Percentiles rank a stretch among this genome's conserved stretches.
Evolutionary conservation across 2,888 invertebrate genomes (phyloP).

Genomic region (Rhyacophila evoluta): DNA sequence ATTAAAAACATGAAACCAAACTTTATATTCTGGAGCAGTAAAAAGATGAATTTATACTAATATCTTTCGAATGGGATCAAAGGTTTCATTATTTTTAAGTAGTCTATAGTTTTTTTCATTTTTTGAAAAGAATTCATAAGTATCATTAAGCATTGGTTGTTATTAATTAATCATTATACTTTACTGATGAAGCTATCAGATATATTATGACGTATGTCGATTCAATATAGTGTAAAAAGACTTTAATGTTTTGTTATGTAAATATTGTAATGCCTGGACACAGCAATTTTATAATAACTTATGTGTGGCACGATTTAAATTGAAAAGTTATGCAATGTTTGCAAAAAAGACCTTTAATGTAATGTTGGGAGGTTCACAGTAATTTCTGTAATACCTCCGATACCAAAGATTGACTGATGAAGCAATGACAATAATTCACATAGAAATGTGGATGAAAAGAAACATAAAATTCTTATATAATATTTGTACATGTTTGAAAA

Average conservation of each 20-base stretch:
- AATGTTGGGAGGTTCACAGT: neutral
- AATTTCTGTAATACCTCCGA: neutral
- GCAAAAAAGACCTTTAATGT: neutral
- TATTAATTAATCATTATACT: neutral
- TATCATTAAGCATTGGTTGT: neutral
- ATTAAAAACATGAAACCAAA: slow-evolving; percentile 18
- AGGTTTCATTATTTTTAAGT: slow-evolving; percentile 6
- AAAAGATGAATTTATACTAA: neutral
- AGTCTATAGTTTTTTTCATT: neutral
- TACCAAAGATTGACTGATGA: neutral
- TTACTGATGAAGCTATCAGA: neutral
- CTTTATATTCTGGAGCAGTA: neutral
- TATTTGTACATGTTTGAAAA: slow-evolving; percentile 4
- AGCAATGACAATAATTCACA: neutral
- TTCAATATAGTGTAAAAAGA: neutral
- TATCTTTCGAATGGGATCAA: neutral
- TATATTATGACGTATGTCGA: neutral
- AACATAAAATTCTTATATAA: neutral
- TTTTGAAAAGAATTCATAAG: neutral
- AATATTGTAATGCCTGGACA: neutral
- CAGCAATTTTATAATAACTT: neutral
- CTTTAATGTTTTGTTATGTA: neutral
- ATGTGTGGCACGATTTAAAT: neutral
- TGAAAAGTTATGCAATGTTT: neutral
- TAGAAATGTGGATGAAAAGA: neutral